Base-by-base conservation (phyloP, 2,888 invertebrate species). In the Platycheirus rosarum region DNA sequence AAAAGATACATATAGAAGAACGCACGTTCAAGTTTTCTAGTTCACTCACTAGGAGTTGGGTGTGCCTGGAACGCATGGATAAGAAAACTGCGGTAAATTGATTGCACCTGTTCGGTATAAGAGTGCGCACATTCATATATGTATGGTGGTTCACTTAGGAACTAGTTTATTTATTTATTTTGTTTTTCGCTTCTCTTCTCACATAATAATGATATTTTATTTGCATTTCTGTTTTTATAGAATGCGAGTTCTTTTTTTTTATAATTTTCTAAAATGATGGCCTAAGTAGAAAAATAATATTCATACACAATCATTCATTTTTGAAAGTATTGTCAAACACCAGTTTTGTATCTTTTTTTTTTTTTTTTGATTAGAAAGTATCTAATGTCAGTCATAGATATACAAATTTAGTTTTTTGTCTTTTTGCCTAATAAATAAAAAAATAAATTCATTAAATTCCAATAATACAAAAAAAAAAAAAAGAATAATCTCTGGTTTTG, bases 1-100 rank as follows among this genome's bases (percentile, higher is more conserved):
- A 1, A 23, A 57, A 57, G 18, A 63, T 20, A 35, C 37, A 60
- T 49, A 32, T 40, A 57, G 57, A 16, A 57, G 57, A 37, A 48
- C 44, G 75, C 35, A 69, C 51, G 62, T 70, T 70, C 70, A 55
- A 76, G 70, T 23, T 70, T 57, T 70, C 70, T 53, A 53, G 51
- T 71, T 65, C 49, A 44, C 8, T 32, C 35, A 53, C 14, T 7
- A n/a, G 23, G 46, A 20, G 29, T 20, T 46, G 2, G 23, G 23
- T 40, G 20, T 37, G 20, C 51, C 42, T 78, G 79, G 55, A 55
- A 60, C 60, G 62, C 53, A 73, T 79, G 63, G 49, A 49, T 63
- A 73, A 51, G 62, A 82, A 44, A 42, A 76, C 76, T 76, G 80
- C 65, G 80, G 75, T 80, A 75, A 76, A 66, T 70, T 46, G 60